Base-by-base conservation (phyloP, 2,888 invertebrate genomes). In the Dasypolia templi region DNA sequence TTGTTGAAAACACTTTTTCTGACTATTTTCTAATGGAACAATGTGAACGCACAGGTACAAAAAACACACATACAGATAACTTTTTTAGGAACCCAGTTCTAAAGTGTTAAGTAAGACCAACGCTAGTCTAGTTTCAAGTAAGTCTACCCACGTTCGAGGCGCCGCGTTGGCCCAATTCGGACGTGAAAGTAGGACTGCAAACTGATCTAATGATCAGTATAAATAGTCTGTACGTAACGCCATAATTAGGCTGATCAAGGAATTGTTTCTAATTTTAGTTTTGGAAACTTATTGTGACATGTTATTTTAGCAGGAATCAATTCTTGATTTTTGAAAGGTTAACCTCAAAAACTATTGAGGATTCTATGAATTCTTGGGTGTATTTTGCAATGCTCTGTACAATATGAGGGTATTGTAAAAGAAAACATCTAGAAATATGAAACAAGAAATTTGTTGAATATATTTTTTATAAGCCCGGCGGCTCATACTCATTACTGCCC, bases 161-260 rank as follows among this genome's bases (percentile, higher is more conserved):
- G n/a, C n/a, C n/a, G n/a, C n/a, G 64, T 83, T 71, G 56, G 63
- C 59, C 44, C 35, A 68, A 64, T 82, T 64, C n/a, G 26, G 29
- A 61, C 35, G 75, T 75, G 79, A 86, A 86, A 85, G 82, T 82
- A 32, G 76, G 35, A 59, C 72, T 67, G 63, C 46, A 61, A 86
- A 85, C 79, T 76, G 61, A 58, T 63, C 61, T 65, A 72, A 75
- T 72, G 68, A 26, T 29, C 58, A 55, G n/a, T 70, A 44, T 53
- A 61, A 62, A 81, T 68, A 58, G 67, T 70, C 29, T 55, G n/a
- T 56, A 59, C 17, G 65, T 68, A 49, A 39, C 42, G 39, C 35
- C 1, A 26, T 56, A 65, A 42, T 53, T 42, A 29, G 49, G 14
- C n/a, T 44, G 2, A 56, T 22, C n/a, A n/a, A 14, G 22, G 11